Conservation (phyloP, 2,888 invertebrate species). For the Volucella inflata region DNA sequence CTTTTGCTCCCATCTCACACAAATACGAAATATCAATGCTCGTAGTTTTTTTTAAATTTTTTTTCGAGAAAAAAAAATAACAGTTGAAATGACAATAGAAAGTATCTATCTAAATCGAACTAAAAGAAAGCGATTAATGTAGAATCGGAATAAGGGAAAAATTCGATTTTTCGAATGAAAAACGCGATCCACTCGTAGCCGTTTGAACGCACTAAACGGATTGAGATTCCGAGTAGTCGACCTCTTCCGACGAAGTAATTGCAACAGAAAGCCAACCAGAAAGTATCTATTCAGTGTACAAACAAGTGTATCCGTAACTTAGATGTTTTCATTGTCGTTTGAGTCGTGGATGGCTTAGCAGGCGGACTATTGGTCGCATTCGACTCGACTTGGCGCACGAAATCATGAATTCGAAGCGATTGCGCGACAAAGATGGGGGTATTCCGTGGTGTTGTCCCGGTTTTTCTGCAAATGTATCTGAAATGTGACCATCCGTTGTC, state of each 20-base stretch:
- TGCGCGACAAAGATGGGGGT: conserved; percentile 57
- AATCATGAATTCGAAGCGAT: neutral
- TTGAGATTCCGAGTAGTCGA: conserved; percentile 66
- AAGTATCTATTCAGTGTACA: conserved; percentile 61
- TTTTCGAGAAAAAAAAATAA: too few species aligned
- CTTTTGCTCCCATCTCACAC: neutral
- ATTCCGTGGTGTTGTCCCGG: conserved; percentile 56
- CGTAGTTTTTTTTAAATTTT: too few species aligned
- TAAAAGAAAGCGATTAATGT: too few species aligned
- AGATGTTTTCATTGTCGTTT: conserved; percentile 51
- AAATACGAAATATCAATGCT: too few species aligned
- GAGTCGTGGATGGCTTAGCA: conserved; percentile 56
- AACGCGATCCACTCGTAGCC: conserved; percentile 56
- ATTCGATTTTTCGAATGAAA: conserved; percentile 33
- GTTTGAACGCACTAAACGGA: conserved; percentile 70
- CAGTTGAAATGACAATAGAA: too few species aligned
- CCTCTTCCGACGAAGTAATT: conserved; percentile 67
- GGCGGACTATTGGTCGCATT: conserved; percentile 51
- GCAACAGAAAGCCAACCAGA: conserved; percentile 45
- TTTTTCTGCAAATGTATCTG: conserved; percentile 41
- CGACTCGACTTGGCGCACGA: conserved; percentile 56
- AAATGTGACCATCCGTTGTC: conserved; percentile 42
- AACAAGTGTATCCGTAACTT: conserved; percentile 52
- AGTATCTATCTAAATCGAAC: too few species aligned
- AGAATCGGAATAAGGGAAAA: too few species aligned